These are phyloP conservation scores for Nephila pilipes DNA, from an alignment of 1,140 invertebrate genomes.

Conservation along the genomic window DNA sequence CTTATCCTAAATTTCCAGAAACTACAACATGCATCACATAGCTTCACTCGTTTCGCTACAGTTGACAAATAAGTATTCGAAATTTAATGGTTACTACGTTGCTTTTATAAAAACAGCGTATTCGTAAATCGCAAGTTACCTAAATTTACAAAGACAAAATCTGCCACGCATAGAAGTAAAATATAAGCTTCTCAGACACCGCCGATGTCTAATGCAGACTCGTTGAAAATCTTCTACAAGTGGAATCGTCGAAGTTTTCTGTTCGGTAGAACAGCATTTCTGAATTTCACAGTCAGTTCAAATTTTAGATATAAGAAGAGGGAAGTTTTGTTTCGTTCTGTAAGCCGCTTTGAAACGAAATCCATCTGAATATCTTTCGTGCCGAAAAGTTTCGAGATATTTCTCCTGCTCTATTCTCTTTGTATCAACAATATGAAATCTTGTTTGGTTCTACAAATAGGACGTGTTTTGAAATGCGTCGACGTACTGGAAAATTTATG, in stretches of 20 bases:
- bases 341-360: not conserved
- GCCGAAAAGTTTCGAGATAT: not conserved
- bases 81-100: not conserved
- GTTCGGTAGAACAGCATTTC: not conserved
- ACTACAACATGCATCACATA: not conserved
- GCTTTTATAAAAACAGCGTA: not conserved
- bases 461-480: too few species aligned
- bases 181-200: not conserved
- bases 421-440: not conserved
- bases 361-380: not conserved
- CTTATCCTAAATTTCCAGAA: not conserved
- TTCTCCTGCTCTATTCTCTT: not conserved
- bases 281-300: slow-evolving; percentile 6
- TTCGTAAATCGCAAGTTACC: not conserved
- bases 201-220: not conserved
- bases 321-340: not conserved
- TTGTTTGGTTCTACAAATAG: not conserved
- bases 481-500: too few species aligned
- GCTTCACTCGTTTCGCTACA: not conserved
- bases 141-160: not conserved
- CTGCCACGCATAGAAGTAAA: not conserved
- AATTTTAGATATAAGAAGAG: not conserved
- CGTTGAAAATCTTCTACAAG: not conserved
- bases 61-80: not conserved
- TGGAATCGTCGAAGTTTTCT: not conserved